phyloP scores from a whole-genome alignment of 2,113 vertebrate genomes.

The Megaceryle maxima region DNA sequence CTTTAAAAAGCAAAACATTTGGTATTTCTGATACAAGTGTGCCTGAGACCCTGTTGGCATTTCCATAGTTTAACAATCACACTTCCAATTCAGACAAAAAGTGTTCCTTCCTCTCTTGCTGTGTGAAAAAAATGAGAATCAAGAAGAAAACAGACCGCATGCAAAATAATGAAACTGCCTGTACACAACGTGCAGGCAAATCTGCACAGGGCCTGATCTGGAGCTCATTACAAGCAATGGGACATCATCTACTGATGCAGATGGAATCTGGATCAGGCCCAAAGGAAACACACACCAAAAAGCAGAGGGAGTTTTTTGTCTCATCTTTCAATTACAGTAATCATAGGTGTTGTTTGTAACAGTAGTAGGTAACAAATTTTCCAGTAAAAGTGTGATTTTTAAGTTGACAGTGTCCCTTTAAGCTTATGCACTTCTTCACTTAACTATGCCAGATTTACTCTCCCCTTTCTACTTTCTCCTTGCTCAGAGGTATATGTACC shows the following conservation, averaged over 20 bases:
- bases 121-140: slow-evolving; percentile 15
- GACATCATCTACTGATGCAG: background rate
- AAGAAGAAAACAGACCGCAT: background rate
- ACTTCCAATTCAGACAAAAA: background rate
- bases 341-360: slow-evolving; percentile 58
- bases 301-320: background rate
- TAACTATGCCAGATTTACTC: slow-evolving; percentile 79
- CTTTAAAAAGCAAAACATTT: background rate
- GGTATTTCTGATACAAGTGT: background rate
- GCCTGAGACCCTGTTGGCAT: background rate
- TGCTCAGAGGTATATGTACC: slow-evolving; percentile 75
- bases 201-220: background rate
- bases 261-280: background rate
- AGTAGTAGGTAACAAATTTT: slow-evolving; percentile 62
- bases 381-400: slow-evolving; percentile 64
- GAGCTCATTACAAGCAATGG: background rate
- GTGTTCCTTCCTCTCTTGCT: background rate
- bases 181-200: background rate
- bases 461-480: slow-evolving; percentile 70
- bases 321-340: slow-evolving; percentile 30
- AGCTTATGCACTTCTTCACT: slow-evolving; percentile 73
- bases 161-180: background rate
- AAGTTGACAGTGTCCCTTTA: slow-evolving; percentile 74
- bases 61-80: background rate
- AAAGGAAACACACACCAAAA: slow-evolving; percentile 21